A percentile compares a stretch with the other conserved stretches of the same genome.
phyloP scores from a whole-genome alignment of 2,113 vertebrate genomes.

The Anolis sagrei region DNA sequence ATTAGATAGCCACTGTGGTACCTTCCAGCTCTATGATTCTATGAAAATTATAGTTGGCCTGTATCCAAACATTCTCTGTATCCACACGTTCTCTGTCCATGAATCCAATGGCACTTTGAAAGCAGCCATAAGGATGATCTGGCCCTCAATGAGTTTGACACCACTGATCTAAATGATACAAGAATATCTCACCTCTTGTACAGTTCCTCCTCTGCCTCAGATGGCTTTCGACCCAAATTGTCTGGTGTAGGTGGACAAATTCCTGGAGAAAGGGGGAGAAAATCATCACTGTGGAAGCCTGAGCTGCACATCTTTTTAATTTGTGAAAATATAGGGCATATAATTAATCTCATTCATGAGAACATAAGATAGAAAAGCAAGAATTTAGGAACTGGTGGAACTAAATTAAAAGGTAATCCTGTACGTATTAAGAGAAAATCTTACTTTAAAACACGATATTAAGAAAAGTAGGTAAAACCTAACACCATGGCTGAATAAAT shows the following conservation, averaged over 20 bases:
- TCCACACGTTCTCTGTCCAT: too few relatives aligned
- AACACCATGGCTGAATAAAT: neutral
- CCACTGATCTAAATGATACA: too few relatives aligned
- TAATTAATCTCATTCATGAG: neutral
- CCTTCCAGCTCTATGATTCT: too few relatives aligned
- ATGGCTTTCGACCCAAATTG: conserved; percentile 52
- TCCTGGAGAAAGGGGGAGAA: conserved; percentile 54
- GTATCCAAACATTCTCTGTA: too few relatives aligned
- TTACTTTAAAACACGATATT: too few relatives aligned
- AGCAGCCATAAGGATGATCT: too few relatives aligned
- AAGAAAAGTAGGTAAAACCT: too few relatives aligned
- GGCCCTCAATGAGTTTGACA: too few relatives aligned
- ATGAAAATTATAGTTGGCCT: too few relatives aligned
- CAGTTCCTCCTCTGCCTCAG: conserved; percentile 80
- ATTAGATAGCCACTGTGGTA: too few relatives aligned
- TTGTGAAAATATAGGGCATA: neutral
- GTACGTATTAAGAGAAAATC: neutral
- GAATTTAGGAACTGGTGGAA: neutral
- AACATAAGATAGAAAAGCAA: neutral
- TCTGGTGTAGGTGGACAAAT: conserved; percentile 40
- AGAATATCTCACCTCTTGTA: conserved; percentile 81
- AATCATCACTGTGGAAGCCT: conserved; percentile 1
- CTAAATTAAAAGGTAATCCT: neutral
- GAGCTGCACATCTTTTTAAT: neutral
- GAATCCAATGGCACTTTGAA: too few relatives aligned